Evolutionary conservation across 2,113 vertebrate species (phyloP).

Genomic region (Aspidoscelis tigris): DNA sequence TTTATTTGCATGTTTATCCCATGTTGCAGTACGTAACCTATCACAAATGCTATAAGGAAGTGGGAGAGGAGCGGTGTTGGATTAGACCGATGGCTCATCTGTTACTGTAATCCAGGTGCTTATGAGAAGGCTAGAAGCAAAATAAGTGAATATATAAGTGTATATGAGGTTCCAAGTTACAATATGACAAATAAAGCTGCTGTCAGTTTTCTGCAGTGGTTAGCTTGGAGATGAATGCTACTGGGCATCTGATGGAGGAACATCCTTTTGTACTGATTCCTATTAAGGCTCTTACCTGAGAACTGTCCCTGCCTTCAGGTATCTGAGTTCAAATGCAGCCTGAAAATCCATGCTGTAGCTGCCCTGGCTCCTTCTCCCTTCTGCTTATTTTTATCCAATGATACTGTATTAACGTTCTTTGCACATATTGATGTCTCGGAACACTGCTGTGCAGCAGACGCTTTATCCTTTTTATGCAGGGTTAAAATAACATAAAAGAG

Average conservation of each 20-base stretch:
- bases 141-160: neutral
- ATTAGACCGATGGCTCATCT: neutral
- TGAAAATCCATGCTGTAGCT: constrained; percentile 24
- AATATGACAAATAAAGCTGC: neutral
- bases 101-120: too few species aligned
- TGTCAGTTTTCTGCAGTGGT: neutral
- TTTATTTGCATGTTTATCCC: neutral
- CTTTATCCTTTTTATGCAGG: constrained; percentile 35
- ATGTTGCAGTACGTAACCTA: neutral
- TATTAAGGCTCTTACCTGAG: neutral
- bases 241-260: neutral
- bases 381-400: constrained; percentile 41
- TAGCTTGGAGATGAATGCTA: neutral
- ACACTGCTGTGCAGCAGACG: constrained; percentile 55
- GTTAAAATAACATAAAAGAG: constrained; percentile 45
- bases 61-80: neutral
- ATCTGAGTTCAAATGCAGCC: constrained; percentile 13
- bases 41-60: neutral
- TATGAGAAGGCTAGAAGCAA: too few species aligned
- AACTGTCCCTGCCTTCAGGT: constrained; percentile 22
- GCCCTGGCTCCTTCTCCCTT: constrained; percentile 36
- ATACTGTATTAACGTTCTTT: constrained; percentile 50
- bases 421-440: constrained; percentile 61
- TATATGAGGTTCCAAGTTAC: neutral
- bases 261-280: neutral